Conservation (phyloP, 2,113 vertebrate genomes). For the Laterallus jamaicensis region DNA sequence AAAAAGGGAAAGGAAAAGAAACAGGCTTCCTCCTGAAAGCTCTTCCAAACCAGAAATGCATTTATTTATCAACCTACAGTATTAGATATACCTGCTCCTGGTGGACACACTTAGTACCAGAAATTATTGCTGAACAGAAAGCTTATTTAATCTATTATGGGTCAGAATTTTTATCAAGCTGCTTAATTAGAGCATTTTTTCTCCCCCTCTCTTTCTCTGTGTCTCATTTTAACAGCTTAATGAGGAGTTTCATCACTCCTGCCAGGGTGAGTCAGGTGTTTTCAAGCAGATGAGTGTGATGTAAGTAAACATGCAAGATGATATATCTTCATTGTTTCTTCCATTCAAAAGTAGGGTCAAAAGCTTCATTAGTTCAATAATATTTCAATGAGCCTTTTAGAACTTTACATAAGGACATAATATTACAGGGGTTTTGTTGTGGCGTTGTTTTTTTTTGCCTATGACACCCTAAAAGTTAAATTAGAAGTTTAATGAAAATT, state of each 20-base stretch:
- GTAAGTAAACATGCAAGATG: conserved; percentile 20
- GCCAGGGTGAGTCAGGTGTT: conserved; percentile 54
- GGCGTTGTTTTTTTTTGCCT: background rate
- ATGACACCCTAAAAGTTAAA: background rate
- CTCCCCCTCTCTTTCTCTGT: background rate
- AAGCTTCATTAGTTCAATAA: background rate
- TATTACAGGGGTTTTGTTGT: background rate
- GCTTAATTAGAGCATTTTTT: conserved; percentile 73
- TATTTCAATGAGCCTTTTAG: background rate
- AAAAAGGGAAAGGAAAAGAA: background rate
- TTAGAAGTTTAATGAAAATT: background rate
- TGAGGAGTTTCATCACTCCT: conserved; percentile 60
- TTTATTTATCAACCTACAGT: conserved; percentile 68
- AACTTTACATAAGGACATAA: background rate
- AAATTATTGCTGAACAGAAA: conserved; percentile 71
- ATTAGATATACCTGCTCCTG: conserved; percentile 51
- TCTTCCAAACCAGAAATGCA: conserved; percentile 27
- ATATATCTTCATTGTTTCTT: background rate
- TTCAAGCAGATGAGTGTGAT: conserved; percentile 54
- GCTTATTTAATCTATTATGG: conserved; percentile 75
- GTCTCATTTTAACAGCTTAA: conserved; percentile 41
- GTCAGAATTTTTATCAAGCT: conserved; percentile 70
- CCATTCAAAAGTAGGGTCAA: background rate
- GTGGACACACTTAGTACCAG: conserved; percentile 61
- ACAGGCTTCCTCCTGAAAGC: background rate